Evolutionary conservation across 2,797 vertebrate species (phyloP).

Genomic region (Gymnoscopelus braueri): DNA sequence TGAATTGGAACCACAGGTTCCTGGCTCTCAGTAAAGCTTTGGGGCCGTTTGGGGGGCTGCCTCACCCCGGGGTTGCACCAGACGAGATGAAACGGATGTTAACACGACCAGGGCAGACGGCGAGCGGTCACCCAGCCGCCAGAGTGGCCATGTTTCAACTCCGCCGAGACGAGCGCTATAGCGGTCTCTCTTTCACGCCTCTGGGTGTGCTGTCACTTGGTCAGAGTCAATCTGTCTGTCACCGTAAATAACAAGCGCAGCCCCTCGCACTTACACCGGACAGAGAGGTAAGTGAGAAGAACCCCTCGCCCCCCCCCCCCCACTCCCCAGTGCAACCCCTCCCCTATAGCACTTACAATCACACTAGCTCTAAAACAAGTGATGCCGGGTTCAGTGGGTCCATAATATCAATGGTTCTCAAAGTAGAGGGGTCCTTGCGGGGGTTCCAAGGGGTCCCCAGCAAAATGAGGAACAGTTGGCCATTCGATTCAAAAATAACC

Average conservation of each 20-base stretch:
- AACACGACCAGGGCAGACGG: constrained; percentile 45
- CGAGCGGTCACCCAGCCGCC: constrained; percentile 53
- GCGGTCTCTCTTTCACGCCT: constrained; percentile 49
- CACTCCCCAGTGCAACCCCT: background rate
- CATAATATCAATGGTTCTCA: too few relatives aligned
- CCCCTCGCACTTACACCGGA: constrained; percentile 20
- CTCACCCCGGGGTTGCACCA: constrained; percentile 46
- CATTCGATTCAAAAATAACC: too few relatives aligned
- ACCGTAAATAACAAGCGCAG: constrained; percentile 31
- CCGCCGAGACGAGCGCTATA: constrained; percentile 19
- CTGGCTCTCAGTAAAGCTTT: constrained; percentile 40
- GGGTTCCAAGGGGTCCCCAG: too few relatives aligned
- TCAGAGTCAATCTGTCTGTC: constrained; percentile 46
- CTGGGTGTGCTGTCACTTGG: constrained; percentile 35
- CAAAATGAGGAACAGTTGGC: too few relatives aligned
- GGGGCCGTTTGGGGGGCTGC: constrained; percentile 39
- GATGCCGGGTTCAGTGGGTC: too few relatives aligned
- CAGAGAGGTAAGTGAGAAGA: constrained; percentile 29
- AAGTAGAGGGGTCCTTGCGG: too few relatives aligned
- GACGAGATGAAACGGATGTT: constrained; percentile 53
- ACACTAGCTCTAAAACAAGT: background rate
- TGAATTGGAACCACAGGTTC: constrained; percentile 69
- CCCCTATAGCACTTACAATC: background rate
- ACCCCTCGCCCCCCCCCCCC: too few relatives aligned
- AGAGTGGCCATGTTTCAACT: constrained; percentile 37